A percentile compares a stretch with the other conserved stretches of the same genome.
These are phyloP conservation scores for Arothron firmamentum DNA, from an alignment of 2,113 vertebrate genomes.

Conservation along the genomic window DNA sequence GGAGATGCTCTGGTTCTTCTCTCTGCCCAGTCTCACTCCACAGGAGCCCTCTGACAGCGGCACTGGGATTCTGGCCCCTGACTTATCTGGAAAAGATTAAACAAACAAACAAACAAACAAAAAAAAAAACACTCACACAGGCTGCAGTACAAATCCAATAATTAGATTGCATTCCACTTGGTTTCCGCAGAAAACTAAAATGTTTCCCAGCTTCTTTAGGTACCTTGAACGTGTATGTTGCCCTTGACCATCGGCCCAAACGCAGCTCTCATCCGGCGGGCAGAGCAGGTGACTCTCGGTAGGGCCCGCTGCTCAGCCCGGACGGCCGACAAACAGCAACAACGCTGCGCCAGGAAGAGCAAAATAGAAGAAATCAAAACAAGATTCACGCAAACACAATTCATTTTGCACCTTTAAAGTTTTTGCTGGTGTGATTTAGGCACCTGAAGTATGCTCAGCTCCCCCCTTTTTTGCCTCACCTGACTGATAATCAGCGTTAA, in stretches of 20 bases:
- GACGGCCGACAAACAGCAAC: neutral
- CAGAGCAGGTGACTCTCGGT: constrained; percentile 46
- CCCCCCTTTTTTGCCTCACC: constrained; percentile 19
- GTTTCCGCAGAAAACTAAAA: neutral
- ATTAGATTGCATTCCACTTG: neutral
- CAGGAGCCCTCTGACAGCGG: constrained; percentile 34
- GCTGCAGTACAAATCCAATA: neutral
- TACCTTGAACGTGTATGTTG: constrained; percentile 54
- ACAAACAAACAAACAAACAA: neutral
- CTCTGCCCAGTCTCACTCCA: constrained; percentile 43
- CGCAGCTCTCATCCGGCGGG: constrained; percentile 24
- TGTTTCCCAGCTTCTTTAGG: neutral
- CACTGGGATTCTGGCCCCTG: constrained; percentile 38
- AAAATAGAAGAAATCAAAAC: constrained; percentile 14
- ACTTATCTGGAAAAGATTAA: constrained; percentile 11
- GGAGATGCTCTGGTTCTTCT: constrained; percentile 28
- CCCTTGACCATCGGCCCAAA: constrained; percentile 40
- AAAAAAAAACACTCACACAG: neutral
- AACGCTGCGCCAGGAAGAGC: neutral
- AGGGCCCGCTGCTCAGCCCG: constrained; percentile 4
- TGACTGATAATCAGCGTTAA: constrained; percentile 56
- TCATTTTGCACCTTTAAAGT: constrained; percentile 28
- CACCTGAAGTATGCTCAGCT: neutral
- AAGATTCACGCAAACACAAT: neutral
- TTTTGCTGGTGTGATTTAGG: neutral